These are phyloP conservation scores for Morinoia aosen DNA, from an alignment of 2,888 invertebrate species.

Conservation along the genomic window DNA sequence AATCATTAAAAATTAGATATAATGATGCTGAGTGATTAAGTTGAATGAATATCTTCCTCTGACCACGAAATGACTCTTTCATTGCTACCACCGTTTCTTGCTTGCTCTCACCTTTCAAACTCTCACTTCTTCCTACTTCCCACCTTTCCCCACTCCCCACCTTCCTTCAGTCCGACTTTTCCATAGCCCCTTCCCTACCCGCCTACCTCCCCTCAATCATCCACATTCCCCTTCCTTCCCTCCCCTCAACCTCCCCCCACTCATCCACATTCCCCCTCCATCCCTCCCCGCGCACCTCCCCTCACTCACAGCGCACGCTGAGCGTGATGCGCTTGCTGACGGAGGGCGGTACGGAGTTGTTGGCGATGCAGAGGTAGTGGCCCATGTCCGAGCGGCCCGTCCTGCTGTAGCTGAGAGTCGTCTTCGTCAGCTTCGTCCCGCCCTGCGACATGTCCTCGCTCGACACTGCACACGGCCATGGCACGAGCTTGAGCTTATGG, in stretches of 20 bases:
- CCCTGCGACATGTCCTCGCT: conserved; percentile 55
- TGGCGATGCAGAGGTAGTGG: conserved; percentile 65
- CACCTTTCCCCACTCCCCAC: neutral
- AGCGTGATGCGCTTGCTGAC: conserved; percentile 63
- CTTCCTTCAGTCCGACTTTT: neutral
- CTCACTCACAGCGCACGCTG: conserved; percentile 61
- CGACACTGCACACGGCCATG: conserved; percentile 35
- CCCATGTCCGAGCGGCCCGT: conserved; percentile 64
- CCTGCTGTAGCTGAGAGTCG: conserved; percentile 56
- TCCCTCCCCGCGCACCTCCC: neutral
- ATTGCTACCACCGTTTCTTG: too few relatives aligned
- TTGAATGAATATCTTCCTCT: too few relatives aligned
- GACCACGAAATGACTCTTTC: too few relatives aligned
- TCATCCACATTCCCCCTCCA: neutral
- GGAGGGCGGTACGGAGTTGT: conserved; percentile 65
- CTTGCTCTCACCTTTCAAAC: neutral
- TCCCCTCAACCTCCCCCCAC: neutral
- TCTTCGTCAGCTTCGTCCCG: conserved; percentile 56
- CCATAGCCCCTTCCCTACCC: neutral
- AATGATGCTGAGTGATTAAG: too few relatives aligned
- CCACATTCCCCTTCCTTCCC: neutral
- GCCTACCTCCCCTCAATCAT: neutral
- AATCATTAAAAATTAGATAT: too few relatives aligned
- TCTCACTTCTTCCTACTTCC: neutral
- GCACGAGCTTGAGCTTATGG: neutral